A percentile compares a stretch with the other conserved stretches of the same genome.
These are phyloP conservation scores for Hedychridium roseum DNA, from an alignment of 2,888 invertebrate species.

Conservation along the genomic window DNA sequence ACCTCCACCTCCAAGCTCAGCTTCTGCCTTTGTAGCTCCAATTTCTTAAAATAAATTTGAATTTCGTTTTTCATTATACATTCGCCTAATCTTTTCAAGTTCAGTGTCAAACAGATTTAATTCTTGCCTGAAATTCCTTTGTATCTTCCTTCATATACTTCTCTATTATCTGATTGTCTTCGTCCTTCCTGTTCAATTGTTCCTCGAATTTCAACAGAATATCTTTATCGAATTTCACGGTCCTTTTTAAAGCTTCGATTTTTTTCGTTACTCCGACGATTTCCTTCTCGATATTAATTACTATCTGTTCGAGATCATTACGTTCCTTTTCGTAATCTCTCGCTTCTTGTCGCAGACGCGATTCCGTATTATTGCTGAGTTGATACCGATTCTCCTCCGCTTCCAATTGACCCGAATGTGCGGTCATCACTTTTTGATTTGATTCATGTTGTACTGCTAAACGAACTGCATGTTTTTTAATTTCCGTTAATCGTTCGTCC, in stretches of 20 bases:
- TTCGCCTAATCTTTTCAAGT: not conserved
- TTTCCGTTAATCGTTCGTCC: slow-evolving; percentile 61
- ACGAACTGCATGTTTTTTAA: slow-evolving; percentile 66
- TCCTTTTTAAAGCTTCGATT: slow-evolving; percentile 72
- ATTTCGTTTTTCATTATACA: slow-evolving; percentile 2
- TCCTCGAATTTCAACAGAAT: slow-evolving; percentile 78
- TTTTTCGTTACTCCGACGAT: slow-evolving; percentile 68
- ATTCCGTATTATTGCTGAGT: slow-evolving; percentile 64
- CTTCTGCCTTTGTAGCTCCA: slow-evolving; percentile 68
- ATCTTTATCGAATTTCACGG: slow-evolving; percentile 74
- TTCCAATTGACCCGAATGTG: slow-evolving; percentile 75
- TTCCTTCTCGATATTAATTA: slow-evolving; percentile 57
- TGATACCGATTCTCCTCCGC: slow-evolving; percentile 72
- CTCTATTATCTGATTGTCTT: slow-evolving; percentile 76
- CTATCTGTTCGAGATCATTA: slow-evolving; percentile 64
- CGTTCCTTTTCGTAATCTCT: slow-evolving; percentile 65
- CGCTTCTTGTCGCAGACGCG: slow-evolving; percentile 64
- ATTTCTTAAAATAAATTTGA: slow-evolving; percentile 53
- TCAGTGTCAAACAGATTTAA: not conserved
- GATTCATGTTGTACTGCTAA: slow-evolving; percentile 67
- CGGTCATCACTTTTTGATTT: slow-evolving; percentile 73
- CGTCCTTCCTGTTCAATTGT: slow-evolving; percentile 73
- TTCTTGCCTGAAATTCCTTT: slow-evolving; percentile 69
- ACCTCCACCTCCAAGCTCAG: slow-evolving; percentile 65
- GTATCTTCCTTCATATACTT: slow-evolving; percentile 77